Evolutionary conservation across 2,113 vertebrate genomes (phyloP).

Genomic region (Himantopus leucocephalus): DNA sequence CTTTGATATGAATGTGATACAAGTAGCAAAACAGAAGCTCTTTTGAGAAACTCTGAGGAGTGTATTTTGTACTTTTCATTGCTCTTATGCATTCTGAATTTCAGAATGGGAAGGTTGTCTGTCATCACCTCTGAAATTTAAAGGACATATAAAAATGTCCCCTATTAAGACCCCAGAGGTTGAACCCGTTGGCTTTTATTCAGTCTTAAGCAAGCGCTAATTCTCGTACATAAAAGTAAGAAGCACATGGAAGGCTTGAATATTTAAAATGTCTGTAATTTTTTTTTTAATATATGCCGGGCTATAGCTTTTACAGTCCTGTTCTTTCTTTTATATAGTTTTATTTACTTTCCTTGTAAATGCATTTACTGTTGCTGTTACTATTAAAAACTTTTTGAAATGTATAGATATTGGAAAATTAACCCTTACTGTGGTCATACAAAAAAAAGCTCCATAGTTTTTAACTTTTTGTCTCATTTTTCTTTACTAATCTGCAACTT

Average conservation of each 20-base stretch:
- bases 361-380: not conserved
- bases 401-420: not conserved
- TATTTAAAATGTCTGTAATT: not conserved
- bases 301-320: not conserved
- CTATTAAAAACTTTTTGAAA: not conserved
- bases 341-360: not conserved
- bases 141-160: not conserved
- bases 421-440: not conserved
- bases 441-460: not conserved
- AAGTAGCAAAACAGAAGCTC: not conserved
- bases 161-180: not conserved
- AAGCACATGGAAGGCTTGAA: not conserved
- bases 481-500: not conserved
- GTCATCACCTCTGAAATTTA: not conserved
- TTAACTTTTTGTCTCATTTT: not conserved
- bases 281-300: not conserved
- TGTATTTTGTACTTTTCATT: not conserved
- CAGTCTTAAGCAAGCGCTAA: not conserved
- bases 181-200: not conserved
- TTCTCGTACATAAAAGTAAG: not conserved
- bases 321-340: not conserved
- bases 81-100: not conserved
- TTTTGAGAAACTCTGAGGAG: not conserved
- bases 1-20: not conserved
- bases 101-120: not conserved